Evolutionary conservation across 2,888 invertebrate genomes (phyloP).

Genomic region (Apoderus coryli): DNA sequence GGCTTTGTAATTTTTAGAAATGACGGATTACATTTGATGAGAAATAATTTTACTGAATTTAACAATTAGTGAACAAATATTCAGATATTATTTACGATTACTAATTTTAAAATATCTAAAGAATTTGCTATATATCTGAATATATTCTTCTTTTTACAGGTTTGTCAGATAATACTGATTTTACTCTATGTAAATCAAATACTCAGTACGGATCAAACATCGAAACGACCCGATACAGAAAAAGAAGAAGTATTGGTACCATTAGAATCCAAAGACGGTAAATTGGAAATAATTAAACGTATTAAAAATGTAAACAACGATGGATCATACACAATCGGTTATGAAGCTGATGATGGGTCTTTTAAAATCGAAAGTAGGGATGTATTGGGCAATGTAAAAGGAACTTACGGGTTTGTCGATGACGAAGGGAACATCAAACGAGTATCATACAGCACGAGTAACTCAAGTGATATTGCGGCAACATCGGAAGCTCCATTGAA

Average conservation of each 20-base stretch:
- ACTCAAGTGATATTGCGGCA: conserved; percentile 34
- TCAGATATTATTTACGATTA: too few relatives aligned
- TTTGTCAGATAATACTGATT: conserved; percentile 11
- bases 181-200: conserved; percentile 7
- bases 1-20: too few relatives aligned
- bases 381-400: conserved; percentile 65
- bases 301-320: conserved; percentile 69
- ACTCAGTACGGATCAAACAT: too few relatives aligned
- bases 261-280: conserved; percentile 52
- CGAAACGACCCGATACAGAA: too few relatives aligned
- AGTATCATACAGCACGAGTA: conserved; percentile 55
- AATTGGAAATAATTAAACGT: conserved; percentile 67
- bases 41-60: too few relatives aligned
- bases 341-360: conserved; percentile 72
- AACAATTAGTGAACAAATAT: too few relatives aligned
- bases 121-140: too few relatives aligned
- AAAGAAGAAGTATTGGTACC: conserved; percentile 43
- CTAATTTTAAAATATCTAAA: too few relatives aligned
- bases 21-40: too few relatives aligned
- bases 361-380: conserved; percentile 75
- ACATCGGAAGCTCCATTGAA: conserved; percentile 29
- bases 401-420: conserved; percentile 70
- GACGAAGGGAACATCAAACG: conserved; percentile 63
- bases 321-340: conserved; percentile 73
- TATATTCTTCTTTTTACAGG: too few relatives aligned